A percentile compares a stretch with the other conserved stretches of the same genome.
Conservation (phyloP, 2,113 vertebrate species). For the Asarcornis scutulata region DNA sequence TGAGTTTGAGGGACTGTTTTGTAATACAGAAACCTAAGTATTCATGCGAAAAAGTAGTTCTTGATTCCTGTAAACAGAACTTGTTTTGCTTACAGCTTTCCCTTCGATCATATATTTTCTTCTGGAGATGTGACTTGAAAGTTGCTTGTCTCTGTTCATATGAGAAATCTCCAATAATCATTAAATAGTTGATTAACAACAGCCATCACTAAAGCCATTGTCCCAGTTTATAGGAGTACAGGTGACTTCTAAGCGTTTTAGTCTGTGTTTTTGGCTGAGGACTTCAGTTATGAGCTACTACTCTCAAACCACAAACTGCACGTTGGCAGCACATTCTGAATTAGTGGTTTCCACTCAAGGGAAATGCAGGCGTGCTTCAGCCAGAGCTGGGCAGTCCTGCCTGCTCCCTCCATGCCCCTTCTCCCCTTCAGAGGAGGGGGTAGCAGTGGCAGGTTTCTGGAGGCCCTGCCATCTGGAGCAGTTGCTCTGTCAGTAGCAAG, state of each 20-base stretch:
- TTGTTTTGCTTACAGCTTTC: rapidly evolving
- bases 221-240: neutral
- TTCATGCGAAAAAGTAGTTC: neutral
- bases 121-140: neutral
- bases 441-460: neutral
- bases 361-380: rapidly evolving
- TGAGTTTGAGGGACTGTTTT: neutral
- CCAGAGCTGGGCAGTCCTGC: neutral
- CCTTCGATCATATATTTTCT: neutral
- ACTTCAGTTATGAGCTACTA: neutral
- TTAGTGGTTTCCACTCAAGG: neutral
- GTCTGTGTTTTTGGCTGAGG: neutral
- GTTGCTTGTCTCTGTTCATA: neutral
- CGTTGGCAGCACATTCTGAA: neutral
- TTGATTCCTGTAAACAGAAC: neutral
- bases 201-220: neutral
- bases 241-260: neutral
- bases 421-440: too few species aligned
- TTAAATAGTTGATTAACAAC: neutral
- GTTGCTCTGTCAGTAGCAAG: neutral
- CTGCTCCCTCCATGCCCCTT: neutral
- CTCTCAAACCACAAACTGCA: neutral
- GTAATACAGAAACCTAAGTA: neutral
- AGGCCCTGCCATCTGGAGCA: neutral
- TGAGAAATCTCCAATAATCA: neutral